A percentile compares a stretch with the other conserved stretches of the same genome.
Conservation (phyloP, 1,140 invertebrate genomes). For the Solenopsis fugax region DNA sequence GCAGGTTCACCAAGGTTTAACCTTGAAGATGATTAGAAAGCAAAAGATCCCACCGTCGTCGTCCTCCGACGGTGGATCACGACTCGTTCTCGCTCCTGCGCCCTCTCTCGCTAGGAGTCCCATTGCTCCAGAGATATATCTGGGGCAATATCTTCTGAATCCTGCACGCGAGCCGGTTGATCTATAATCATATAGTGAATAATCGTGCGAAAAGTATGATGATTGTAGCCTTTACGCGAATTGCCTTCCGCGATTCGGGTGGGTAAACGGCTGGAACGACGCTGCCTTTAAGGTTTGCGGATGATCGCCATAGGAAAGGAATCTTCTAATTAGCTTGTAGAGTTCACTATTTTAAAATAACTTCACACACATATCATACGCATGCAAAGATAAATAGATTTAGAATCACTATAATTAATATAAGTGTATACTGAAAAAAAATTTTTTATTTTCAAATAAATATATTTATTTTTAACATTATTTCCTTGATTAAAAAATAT, state of each 20-base stretch:
- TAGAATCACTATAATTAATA: neutral
- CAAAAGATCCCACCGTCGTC: slow-evolving; percentile 79
- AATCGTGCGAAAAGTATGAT: slow-evolving; percentile 56
- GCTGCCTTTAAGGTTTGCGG: slow-evolving; percentile 3
- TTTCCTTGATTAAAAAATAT: no score
- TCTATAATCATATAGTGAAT: slow-evolving; percentile 45
- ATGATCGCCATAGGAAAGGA: neutral
- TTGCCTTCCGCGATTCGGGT: slow-evolving; percentile 29
- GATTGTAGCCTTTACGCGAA: slow-evolving; percentile 46
- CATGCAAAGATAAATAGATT: neutral
- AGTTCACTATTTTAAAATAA: neutral
- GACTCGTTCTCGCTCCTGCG: slow-evolving; percentile 82
- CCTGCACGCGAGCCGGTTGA: slow-evolving; percentile 20
- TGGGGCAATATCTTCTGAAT: slow-evolving; percentile 57
- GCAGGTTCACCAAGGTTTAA: slow-evolving; percentile 81
- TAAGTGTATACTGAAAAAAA: no score
- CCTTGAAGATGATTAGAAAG: slow-evolving; percentile 85
- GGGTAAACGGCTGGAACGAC: neutral
- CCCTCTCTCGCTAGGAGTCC: slow-evolving; percentile 68
- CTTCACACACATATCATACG: neutral
- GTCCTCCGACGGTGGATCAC: slow-evolving; percentile 76
- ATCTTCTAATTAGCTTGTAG: neutral
- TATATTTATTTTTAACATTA: no score
- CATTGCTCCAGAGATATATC: slow-evolving; percentile 69
- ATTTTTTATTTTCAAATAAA: no score